Conservation (phyloP, 2,888 invertebrate genomes). For the Caenorhabditis sp. region DNA sequence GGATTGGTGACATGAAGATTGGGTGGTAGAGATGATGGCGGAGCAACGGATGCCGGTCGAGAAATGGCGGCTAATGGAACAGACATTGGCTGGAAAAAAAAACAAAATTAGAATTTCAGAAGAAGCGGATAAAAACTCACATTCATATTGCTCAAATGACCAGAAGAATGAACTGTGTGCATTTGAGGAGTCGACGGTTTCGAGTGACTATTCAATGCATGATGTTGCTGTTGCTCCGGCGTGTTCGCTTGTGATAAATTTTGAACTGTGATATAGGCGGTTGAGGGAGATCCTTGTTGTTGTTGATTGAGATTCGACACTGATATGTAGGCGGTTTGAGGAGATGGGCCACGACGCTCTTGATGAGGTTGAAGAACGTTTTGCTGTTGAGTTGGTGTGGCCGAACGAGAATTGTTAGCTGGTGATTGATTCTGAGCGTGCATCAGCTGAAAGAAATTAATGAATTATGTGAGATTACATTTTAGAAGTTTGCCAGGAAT, state of each 20-base stretch:
- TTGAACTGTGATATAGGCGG: conserved; percentile 22
- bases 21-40: conserved; percentile 28
- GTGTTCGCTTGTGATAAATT: conserved; percentile 9
- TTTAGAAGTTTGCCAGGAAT: no score
- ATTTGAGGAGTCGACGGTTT: conserved; percentile 26
- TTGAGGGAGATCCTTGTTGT: conserved; percentile 17
- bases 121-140: neutral
- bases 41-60: conserved; percentile 32
- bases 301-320: conserved; percentile 1
- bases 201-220: neutral
- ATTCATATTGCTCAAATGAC: conserved; percentile 14
- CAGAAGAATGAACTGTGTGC: neutral
- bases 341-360: neutral
- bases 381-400: neutral
- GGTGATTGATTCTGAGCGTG: neutral
- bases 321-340: neutral
- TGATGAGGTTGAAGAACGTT: conserved; percentile 9
- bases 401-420: neutral
- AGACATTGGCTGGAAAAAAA: conserved; percentile 29
- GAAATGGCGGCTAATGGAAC: conserved; percentile 20
- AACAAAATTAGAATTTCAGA: neutral
- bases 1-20: conserved; percentile 20
- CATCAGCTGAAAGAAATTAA: neutral
- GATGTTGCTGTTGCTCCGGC: conserved; percentile 10
- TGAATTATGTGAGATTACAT: no score